A percentile compares a stretch with the other conserved stretches of the same genome.
phyloP scores from a whole-genome alignment of 1,140 invertebrate species.

The Hyles vespertilio region DNA sequence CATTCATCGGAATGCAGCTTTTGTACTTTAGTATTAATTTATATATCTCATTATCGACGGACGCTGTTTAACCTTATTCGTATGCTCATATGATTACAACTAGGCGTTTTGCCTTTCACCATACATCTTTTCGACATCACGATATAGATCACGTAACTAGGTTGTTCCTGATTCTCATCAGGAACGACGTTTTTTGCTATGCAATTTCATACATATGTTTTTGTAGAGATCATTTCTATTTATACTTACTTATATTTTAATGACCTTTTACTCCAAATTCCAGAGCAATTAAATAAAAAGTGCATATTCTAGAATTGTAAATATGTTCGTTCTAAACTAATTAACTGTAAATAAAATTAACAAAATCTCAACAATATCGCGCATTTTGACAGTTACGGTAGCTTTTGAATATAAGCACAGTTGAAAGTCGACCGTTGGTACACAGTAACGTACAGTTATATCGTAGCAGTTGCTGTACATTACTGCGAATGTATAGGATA shows the following conservation, averaged over 20 bases:
- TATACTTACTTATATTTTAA: too few species aligned
- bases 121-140: too few species aligned
- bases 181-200: too few species aligned
- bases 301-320: constrained; percentile 14
- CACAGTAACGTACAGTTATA: constrained; percentile 15
- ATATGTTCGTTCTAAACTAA: constrained; percentile 18
- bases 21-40: constrained; percentile 51
- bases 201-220: too few species aligned
- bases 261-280: not conserved
- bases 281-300: not conserved
- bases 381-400: constrained; percentile 50
- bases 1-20: constrained; percentile 61
- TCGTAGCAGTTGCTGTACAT: constrained; percentile 31
- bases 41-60: constrained; percentile 52
- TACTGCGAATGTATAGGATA: constrained; percentile 28
- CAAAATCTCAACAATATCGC: constrained; percentile 48
- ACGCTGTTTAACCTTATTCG: constrained; percentile 37
- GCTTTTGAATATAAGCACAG: constrained; percentile 47
- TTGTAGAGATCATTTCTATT: too few species aligned
- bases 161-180: too few species aligned
- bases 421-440: constrained; percentile 25
- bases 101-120: too few species aligned
- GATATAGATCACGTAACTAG: too few species aligned
- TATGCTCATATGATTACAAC: too few species aligned
- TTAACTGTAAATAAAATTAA: constrained; percentile 41